Evolutionary conservation across 1,140 invertebrate species (phyloP).

Genomic region (Solenopsis fugax): DNA sequence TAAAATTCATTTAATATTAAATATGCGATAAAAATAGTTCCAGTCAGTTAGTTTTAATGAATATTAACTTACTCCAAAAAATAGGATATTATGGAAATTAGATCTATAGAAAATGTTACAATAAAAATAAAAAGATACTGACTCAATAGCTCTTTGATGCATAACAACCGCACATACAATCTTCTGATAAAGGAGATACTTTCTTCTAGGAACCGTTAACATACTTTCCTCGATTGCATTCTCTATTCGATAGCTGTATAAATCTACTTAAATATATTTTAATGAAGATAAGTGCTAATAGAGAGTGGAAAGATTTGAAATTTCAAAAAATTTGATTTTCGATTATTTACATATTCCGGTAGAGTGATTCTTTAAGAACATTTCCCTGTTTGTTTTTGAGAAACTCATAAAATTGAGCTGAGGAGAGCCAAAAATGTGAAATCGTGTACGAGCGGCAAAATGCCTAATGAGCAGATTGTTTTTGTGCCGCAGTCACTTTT

Average conservation of each 20-base stretch:
- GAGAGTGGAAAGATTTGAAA: background rate
- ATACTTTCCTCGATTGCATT: background rate
- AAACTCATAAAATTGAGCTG: too few species aligned
- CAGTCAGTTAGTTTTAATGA: too few species aligned
- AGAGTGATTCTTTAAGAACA: too few species aligned
- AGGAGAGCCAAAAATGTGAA: too few species aligned
- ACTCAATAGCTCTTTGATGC: slow-evolving; percentile 14
- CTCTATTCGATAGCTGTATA: slow-evolving; percentile 26
- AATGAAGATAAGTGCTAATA: background rate
- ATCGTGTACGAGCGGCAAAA: too few species aligned
- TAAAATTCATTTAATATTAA: background rate
- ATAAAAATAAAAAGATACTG: slow-evolving; percentile 3
- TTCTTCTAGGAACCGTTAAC: background rate
- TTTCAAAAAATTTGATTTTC: too few species aligned
- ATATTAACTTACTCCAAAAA: too few species aligned
- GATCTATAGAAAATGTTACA: background rate
- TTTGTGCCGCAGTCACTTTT: too few species aligned
- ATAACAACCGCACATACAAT: slow-evolving; percentile 17
- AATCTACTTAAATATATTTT: background rate
- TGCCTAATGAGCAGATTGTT: too few species aligned
- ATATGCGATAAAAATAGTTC: background rate
- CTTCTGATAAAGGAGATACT: background rate
- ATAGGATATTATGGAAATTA: background rate
- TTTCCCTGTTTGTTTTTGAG: too few species aligned
- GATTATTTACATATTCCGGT: too few species aligned